Percentiles rank a stretch among this genome's conserved stretches.
These are phyloP conservation scores for Eupeodes latifasciatus DNA, from an alignment of 2,888 invertebrate genomes.

Conservation along the genomic window DNA sequence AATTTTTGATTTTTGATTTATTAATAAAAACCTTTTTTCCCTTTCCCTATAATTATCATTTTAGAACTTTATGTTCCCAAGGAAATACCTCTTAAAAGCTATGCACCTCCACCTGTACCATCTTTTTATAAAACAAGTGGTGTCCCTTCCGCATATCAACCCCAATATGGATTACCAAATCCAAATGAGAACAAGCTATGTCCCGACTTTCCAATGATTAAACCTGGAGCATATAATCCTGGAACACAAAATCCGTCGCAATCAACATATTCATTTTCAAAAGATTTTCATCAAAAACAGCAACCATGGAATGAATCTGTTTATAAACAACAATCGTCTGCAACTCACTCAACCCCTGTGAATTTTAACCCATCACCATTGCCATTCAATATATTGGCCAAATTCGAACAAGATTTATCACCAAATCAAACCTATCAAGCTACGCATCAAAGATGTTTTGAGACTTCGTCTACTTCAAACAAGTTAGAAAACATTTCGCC, in stretches of 20 bases:
- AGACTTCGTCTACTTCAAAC: slow-evolving; percentile 30
- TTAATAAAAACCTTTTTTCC: not conserved
- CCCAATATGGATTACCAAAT: slow-evolving; percentile 41
- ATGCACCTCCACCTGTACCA: slow-evolving; percentile 81
- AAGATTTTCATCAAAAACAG: slow-evolving; percentile 82
- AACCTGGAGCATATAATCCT: slow-evolving; percentile 36
- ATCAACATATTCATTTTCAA: slow-evolving; percentile 84
- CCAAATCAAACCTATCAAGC: slow-evolving; percentile 49
- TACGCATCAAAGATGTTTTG: slow-evolving; percentile 55
- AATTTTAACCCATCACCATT: slow-evolving; percentile 82
- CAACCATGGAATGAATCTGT: slow-evolving; percentile 78
- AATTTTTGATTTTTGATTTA: not conserved
- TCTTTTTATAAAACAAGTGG: slow-evolving; percentile 83
- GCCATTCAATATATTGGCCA: slow-evolving; percentile 82
- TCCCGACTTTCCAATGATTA: slow-evolving; percentile 73
- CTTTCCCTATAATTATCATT: slow-evolving; percentile 22
- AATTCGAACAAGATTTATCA: slow-evolving; percentile 79
- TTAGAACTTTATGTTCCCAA: slow-evolving; percentile 83
- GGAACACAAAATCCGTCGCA: slow-evolving; percentile 70
- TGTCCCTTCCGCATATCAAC: slow-evolving; percentile 78
- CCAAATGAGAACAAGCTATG: slow-evolving; percentile 39
- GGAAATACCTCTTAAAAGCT: slow-evolving; percentile 83
- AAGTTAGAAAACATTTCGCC: slow-evolving; percentile 80
- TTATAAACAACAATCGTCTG: slow-evolving; percentile 77
- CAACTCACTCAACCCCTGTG: slow-evolving; percentile 76